Base-by-base conservation (phyloP, 2,888 invertebrate species). In the Pocota personata region DNA sequence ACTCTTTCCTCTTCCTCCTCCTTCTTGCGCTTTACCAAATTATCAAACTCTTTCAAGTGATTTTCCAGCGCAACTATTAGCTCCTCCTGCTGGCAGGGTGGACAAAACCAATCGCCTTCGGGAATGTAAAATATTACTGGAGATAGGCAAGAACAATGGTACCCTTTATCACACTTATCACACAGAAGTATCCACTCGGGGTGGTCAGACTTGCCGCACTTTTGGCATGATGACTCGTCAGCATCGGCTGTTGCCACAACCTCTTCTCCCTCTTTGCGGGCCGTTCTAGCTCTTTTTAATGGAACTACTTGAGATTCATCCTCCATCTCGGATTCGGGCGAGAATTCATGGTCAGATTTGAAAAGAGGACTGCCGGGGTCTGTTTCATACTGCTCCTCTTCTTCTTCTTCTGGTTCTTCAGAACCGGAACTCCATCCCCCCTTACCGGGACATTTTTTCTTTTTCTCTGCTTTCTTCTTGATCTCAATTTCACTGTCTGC, bases 31-130 rank as follows among this genome's bases (percentile, higher is more conserved):
- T 94, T 95, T 79, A 96, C 93, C 78, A 95, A 93, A 82, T 95
- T 95, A 90, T 98, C 97, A 88, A 95, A 96, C 67, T 96, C 96
- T 75, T 94, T 94, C 58, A 99, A 92, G 90, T 96, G 95, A 21
- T 94, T 94, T 90, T 96, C 95, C 60, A 99, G 92, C 19, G 95
- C 95, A 69, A 93, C 93, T 72, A 98, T 95, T 7, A 92, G 87
- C 93, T 96, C 94, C 89, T 97, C 97, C 93, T 99, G 99, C 92
- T 98, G 97, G 93, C 99, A 99, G 0, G 97, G 97, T 35, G 99
- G 99, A 92, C 99, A 99, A 93, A 95, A 98, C 99, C 99, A 99
- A 92, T 98, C 97, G 0, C 99, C 99, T 91, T 98, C 98, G 0
- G 99, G 99, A 89, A 99, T 97, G 32, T 97, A 95, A 93, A 98